phyloP scores from a whole-genome alignment of 2,113 vertebrate species.

The Oxyura jamaicensis region DNA sequence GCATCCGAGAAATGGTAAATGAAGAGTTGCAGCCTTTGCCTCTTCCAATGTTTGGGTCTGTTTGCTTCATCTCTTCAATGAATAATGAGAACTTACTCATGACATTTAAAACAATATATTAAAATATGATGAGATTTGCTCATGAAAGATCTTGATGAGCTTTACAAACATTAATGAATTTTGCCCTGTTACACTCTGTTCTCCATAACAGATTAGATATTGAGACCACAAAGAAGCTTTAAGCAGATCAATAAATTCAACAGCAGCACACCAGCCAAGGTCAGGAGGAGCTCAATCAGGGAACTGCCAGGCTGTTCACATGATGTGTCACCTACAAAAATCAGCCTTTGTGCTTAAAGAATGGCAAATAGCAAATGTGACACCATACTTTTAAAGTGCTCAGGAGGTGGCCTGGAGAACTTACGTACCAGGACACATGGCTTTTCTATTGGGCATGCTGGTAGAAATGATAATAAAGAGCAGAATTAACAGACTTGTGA shows the following conservation, averaged over 20 bases:
- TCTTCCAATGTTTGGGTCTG: constrained; percentile 11
- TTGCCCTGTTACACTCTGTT: constrained; percentile 20
- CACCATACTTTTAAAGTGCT: neutral
- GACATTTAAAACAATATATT: constrained; percentile 58
- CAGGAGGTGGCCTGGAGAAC: neutral
- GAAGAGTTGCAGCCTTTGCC: neutral
- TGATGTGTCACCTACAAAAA: neutral
- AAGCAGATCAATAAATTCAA: constrained; percentile 32
- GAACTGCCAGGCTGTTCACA: neutral
- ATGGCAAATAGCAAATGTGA: neutral
- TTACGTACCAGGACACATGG: neutral
- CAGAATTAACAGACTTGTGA: neutral
- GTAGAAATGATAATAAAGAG: neutral
- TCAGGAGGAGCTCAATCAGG: neutral
- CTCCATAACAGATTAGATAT: neutral
- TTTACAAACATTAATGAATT: constrained; percentile 55
- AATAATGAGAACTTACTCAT: neutral
- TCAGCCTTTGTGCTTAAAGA: neutral
- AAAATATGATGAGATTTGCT: constrained; percentile 54
- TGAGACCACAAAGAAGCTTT: neutral
- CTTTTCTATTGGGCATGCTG: neutral
- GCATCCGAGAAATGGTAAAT: neutral
- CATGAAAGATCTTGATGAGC: constrained; percentile 57
- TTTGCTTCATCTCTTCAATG: constrained; percentile 28
- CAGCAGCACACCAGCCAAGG: neutral